phyloP scores from a whole-genome alignment of 1,140 invertebrate genomes.

The Ostrea edulis region DNA sequence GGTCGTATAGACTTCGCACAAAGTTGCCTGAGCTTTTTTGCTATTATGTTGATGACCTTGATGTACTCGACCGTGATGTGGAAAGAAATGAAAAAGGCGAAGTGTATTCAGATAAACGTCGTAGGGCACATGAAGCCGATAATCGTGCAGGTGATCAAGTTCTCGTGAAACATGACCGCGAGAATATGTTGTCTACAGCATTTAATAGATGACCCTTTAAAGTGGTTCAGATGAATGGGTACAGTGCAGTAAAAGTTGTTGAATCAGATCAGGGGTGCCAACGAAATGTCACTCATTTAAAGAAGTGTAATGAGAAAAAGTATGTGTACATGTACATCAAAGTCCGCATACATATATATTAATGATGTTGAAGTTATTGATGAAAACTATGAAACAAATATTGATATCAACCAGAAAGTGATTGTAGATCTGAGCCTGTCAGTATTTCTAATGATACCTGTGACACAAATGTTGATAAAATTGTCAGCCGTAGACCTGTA shows the following conservation, averaged over 20 bases:
- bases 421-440: not conserved
- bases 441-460: not conserved
- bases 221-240: constrained; percentile 43
- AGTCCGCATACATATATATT: too few species aligned
- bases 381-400: not conserved
- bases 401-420: not conserved
- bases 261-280: not conserved
- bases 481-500: too few species aligned
- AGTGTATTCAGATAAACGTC: constrained; percentile 37
- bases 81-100: constrained; percentile 46
- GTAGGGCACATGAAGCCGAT: constrained; percentile 36
- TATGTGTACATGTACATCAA: not conserved
- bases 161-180: not conserved
- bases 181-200: constrained; percentile 40
- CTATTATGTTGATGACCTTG: too few species aligned
- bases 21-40: too few species aligned
- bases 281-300: constrained; percentile 48
- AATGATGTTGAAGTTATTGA: not conserved
- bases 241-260: constrained; percentile 15
- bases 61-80: too few species aligned
- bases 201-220: constrained; percentile 40
- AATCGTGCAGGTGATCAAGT: not conserved
- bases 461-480: too few species aligned
- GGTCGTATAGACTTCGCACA: too few species aligned
- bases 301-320: constrained; percentile 35